Evolutionary conservation across 2,888 invertebrate species (phyloP), one percentile per base, ranked within the genome.

Genomic region (Steinernema carpocapsae): DNA sequence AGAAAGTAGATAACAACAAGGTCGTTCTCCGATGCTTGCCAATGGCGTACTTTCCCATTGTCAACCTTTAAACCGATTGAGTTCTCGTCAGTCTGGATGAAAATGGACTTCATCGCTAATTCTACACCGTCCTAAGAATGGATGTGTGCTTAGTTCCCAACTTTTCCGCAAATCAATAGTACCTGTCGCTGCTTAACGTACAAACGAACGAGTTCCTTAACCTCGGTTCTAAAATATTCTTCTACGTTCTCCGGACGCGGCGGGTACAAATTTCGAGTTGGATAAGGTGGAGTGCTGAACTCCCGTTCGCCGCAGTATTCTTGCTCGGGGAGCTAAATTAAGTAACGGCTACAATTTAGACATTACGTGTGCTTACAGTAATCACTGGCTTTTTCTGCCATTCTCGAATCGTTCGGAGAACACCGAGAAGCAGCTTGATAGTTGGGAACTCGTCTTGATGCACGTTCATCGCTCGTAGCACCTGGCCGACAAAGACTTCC

Each of bases 261-360:
- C 7, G 43, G 52, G 48, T 74, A 74, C 22, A 32, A 29, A 14
- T 70, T 46, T 14, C 74, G 37, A 10, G 74, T 74, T 32, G 46
- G 74, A 22, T 17, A 74, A 4, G 74, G 70, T 14, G 45, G 51
- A 1, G 24, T 42, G 32, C 43, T 19, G 22, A 37, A 48, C 26
- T 74, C 70, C 19, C 52, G 24, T 26, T 24, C 42, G 19, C 74
- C 74, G 17, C 37, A 51, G 22, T 51, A 74, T n/a, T 24, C 52
- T 7, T n/a, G 29, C 0, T 4, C 12, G 45, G 46, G 51, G 4
- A 37, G 37, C 37, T 37, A 37, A 29, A 74, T 32, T 32, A 29
- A 37, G 10, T 1, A 56, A n/a, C n/a, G n/a, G 26, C 19, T 14
- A 3, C 12, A 26, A 12, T 56, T 22, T 22, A 22, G 12, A 6